Percentiles rank a stretch among this genome's conserved stretches.
Conservation (phyloP, 2,888 invertebrate genomes). For the Esperia sulphurella region DNA sequence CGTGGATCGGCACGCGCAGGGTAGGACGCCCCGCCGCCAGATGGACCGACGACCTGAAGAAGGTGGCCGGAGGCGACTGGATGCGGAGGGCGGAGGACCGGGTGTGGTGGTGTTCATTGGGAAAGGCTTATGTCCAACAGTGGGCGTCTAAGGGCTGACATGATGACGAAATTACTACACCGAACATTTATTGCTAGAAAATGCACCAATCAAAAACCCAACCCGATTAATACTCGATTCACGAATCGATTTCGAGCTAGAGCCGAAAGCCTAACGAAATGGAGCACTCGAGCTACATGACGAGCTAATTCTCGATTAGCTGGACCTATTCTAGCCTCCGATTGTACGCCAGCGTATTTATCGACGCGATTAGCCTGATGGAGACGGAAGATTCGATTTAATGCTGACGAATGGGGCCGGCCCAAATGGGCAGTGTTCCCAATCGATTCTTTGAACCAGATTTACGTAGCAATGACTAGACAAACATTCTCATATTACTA, state of each 20-base stretch:
- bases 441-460: constrained; percentile 5
- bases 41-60: too few species aligned
- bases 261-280: constrained; percentile 7
- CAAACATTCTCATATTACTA: neutral
- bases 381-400: constrained; percentile 54
- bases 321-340: constrained; percentile 27
- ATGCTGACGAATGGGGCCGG: constrained; percentile 48
- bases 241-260: neutral
- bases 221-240: constrained; percentile 1
- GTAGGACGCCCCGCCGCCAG: too few species aligned
- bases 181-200: too few species aligned
- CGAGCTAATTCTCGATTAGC: constrained; percentile 46
- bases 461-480: neutral
- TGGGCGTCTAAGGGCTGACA: too few species aligned
- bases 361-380: constrained; percentile 56
- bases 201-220: neutral
- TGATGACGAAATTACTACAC: too few species aligned
- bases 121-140: too few species aligned
- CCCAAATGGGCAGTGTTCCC: constrained; percentile 26
- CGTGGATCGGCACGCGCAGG: too few species aligned
- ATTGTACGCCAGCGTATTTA: constrained; percentile 47
- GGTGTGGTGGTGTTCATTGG: too few species aligned
- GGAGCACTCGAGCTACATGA: constrained; percentile 21
- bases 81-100: too few species aligned
- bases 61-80: too few species aligned